Percentiles rank a stretch among this genome's conserved stretches.
Evolutionary conservation across 2,888 invertebrate genomes (phyloP).

Genomic region (Drosophila anceps): DNA sequence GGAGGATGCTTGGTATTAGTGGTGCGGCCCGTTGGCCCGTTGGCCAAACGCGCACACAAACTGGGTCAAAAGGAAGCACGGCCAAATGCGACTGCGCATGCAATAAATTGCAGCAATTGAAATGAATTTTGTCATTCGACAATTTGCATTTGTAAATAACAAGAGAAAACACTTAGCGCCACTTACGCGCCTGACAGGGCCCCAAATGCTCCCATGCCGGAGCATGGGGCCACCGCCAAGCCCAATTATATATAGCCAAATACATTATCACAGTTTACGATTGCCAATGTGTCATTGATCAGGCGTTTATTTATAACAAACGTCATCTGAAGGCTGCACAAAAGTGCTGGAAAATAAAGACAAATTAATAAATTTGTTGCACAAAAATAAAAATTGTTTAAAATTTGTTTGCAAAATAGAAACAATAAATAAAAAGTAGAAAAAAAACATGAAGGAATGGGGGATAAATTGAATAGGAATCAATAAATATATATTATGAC

Average conservation of each 20-base stretch:
- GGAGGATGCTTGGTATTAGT: constrained; percentile 35
- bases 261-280: constrained; percentile 39
- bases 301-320: constrained; percentile 33
- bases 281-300: constrained; percentile 46
- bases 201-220: constrained; percentile 35
- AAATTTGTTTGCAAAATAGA: background rate
- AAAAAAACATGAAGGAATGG: background rate
- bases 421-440: background rate
- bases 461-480: too few species aligned
- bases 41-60: constrained; percentile 31
- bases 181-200: constrained; percentile 55
- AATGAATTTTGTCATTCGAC: constrained; percentile 73
- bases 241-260: constrained; percentile 40
- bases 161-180: constrained; percentile 77
- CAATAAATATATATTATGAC: too few species aligned
- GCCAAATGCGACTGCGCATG: constrained; percentile 41
- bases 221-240: constrained; percentile 42
- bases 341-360: background rate
- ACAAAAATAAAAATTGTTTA: background rate
- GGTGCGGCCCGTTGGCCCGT: constrained; percentile 18
- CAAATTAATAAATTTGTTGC: background rate
- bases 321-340: constrained; percentile 28
- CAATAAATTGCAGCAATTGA: constrained; percentile 69
- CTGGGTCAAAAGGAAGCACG: constrained; percentile 71
- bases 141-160: constrained; percentile 75